Base-by-base conservation (phyloP, 2,113 vertebrate species). In the Ardeotis arabs region DNA sequence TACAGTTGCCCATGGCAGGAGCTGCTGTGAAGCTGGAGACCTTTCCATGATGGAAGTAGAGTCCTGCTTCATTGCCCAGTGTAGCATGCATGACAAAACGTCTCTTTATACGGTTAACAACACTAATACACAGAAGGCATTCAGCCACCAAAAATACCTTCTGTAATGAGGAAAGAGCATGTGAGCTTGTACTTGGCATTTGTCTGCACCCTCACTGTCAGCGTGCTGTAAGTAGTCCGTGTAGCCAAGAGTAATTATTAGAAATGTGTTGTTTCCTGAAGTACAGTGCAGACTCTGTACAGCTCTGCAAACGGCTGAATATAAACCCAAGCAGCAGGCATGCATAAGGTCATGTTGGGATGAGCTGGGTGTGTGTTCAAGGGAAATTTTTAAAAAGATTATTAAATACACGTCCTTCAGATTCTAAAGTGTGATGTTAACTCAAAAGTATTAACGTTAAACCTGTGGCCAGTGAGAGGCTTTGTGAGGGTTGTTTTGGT, bases 241-340 rank as follows among this genome's bases (percentile, higher is more conserved):
- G 84, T 80, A 84, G 67, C 77, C 84, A 90, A 87, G 90, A 93
- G 81, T n/a, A 50, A 56, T 93, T 86, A 55, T 13, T 91, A 55
- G 82, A 45, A 84, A 72, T 27, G n/a, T 37, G n/a, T 62, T 76
- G 80, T 95, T 93, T 91, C 24, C 52, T 91, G 59, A 77, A 90
- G 78, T 24, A 68, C 84, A 86, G 80, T 35, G 70, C 59, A 37
- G 58, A 56, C 69, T 85, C 59, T 67, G 39, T 62, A 33, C 58
- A 74, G 50, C 74, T 60, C 23, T 70, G 68, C 84, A 47, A 69
- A 39, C 28, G 35, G 35, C 75, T 83, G 75, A 81, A 55, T 33
- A 47, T n/a, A 41, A 84, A 60, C 28, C 6, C 84, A 55, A 89
- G 84, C 28, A 68, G 33, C 55, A 63, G 33, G 52, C 8, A 3